Base-by-base conservation (phyloP, 2,888 invertebrate genomes). In the Gisinianus flammeolus region DNA sequence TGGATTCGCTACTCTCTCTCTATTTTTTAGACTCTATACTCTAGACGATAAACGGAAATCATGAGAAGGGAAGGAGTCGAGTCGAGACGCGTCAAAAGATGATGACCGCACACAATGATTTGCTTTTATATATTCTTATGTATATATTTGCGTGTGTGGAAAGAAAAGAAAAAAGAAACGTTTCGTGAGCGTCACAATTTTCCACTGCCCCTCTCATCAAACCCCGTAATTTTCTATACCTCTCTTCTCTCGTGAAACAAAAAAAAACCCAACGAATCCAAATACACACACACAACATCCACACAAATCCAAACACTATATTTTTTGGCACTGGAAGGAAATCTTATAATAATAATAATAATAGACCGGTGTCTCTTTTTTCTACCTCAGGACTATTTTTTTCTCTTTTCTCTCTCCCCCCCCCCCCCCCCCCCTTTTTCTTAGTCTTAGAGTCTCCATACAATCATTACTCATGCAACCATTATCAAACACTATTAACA, bases 71-170 rank as follows among this genome's bases (percentile, higher is more conserved):
- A 2, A 22, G 33, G 33, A n/a, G 62, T 31, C 2, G 66, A 64
- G 66, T 31, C 31, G 22, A 56, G 76, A 44, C 19, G 44, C 12
- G 44, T 44, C 16, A 44, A 12, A 19, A 44, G 16, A 16, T 44
- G 76, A 76, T 76, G 76, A 76, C 76, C 76, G 76, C 76, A 76
- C 76, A 76, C 68, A n/a, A 30, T 76, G 76, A 76, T 76, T 76
- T 76, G 3, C 44, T 44, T 19, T n/a, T n/a, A n/a, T n/a, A n/a
- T n/a, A n/a, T n/a, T n/a, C n/a, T n/a, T n/a, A n/a, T n/a, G n/a
- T n/a, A n/a, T n/a, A n/a, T n/a, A 44, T 44, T 44, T 44, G 76
- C 76, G 69, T 76, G 69, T 76, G 76, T 54, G 10, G 66, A 74
- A 70, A 70, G 24, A 52, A 44, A 44, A 16, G 44, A 12, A 44